phyloP scores from a whole-genome alignment of 2,113 vertebrate species.

The Sylvilagus bachmani region DNA sequence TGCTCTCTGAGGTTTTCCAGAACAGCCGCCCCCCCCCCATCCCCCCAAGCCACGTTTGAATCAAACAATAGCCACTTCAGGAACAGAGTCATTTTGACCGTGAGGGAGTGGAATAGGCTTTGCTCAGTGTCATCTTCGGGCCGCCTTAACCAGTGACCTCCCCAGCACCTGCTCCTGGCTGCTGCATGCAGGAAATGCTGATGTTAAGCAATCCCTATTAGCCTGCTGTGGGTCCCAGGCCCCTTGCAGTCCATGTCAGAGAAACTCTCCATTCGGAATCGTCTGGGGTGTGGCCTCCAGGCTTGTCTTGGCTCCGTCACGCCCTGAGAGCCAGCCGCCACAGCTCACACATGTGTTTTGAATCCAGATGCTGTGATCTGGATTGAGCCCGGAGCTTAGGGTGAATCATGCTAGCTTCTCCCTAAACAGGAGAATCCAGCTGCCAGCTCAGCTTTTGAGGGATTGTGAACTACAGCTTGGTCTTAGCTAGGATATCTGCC shows the following conservation, averaged over 20 bases:
- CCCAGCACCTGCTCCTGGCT: conserved; percentile 73
- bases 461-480: conserved; percentile 65
- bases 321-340: conserved; percentile 44
- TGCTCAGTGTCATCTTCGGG: conserved; percentile 52
- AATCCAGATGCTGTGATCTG: conserved; percentile 72
- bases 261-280: not conserved
- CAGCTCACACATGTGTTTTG: conserved; percentile 27
- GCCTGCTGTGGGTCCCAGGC: not conserved
- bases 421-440: conserved; percentile 61
- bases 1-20: conserved; percentile 8
- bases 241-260: not conserved
- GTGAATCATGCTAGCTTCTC: conserved; percentile 69
- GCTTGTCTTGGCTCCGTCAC: not conserved
- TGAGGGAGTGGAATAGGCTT: not conserved
- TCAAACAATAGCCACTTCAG: conserved; percentile 28
- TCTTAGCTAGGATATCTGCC: conserved; percentile 15
- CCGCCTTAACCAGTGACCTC: conserved; percentile 74
- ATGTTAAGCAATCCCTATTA: conserved; percentile 54
- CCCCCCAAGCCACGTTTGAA: conserved; percentile 27
- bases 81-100: conserved; percentile 4
- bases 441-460: conserved; percentile 78
- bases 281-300: not conserved
- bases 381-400: conserved; percentile 74
- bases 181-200: conserved; percentile 69
- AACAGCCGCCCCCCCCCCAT: not conserved